Base-by-base conservation (phyloP, 2,113 vertebrate species). In the Xenopus laevis region DNA sequence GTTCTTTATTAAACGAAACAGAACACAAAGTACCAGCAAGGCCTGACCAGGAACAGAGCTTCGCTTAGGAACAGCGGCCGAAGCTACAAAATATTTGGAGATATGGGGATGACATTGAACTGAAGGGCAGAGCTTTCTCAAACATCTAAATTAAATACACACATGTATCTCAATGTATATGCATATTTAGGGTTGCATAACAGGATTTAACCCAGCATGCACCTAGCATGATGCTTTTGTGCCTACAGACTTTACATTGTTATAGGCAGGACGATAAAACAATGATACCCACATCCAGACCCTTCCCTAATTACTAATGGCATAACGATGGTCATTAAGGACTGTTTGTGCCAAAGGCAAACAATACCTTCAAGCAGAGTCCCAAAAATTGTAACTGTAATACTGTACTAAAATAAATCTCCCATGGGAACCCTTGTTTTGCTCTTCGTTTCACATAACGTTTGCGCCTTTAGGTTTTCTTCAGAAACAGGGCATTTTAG, bases 1-100 rank as follows among this genome's bases (percentile, higher is more conserved):
- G 71, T 68, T 60, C 65, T 53, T 71, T 68, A 67, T 78, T 76
- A 79, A 63, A 77, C 20, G 20, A 50, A 77, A 73, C 16, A 72
- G 65, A 55, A 40, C 75, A 58, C 17, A 15, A 20, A 58, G 65
- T 71, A 47, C 52, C 64, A 55, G 40, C 12, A 62, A 27, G 30
- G 33, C 33, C 33, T 62, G 58, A 62, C 20, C 21, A 44, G 65
- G 64, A 47, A 67, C 55, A 23, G 33, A 40, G 8, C 33, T 40
- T 40, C 33, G 33, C 33, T 40, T 44, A 74, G 44, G 44, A 40
- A 7, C n/a, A 15, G 47, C 2, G 33, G n/a, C 53, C 40, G 44
- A 11, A 18, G 30, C 30, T 40, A 33, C 61, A 40, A 13, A 23
- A 40, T 7, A 33, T 20, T 17, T 64, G 27, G 61, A 17, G 61